phyloP scores from a whole-genome alignment of 2,113 vertebrate genomes.

The Sterrhoptilus dennistouni region DNA sequence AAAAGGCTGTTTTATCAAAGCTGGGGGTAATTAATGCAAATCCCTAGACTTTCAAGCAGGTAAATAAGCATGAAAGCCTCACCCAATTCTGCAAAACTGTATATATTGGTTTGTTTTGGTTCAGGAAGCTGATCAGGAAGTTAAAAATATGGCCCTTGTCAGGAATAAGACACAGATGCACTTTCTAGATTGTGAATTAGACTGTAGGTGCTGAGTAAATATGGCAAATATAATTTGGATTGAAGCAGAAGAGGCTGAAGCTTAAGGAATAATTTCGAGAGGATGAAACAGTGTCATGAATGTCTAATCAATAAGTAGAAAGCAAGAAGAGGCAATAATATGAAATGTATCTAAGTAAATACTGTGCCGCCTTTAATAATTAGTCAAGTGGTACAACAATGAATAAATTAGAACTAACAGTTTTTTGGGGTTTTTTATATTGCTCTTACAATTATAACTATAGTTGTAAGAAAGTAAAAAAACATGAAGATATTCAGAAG shows the following conservation, averaged over 20 bases:
- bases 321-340: not conserved
- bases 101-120: not conserved
- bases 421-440: no score
- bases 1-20: constrained; percentile 26
- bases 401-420: not conserved
- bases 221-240: not conserved
- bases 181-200: not conserved
- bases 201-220: not conserved
- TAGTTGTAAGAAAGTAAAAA: not conserved
- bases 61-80: constrained; percentile 43
- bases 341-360: not conserved
- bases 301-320: not conserved
- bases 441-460: not conserved
- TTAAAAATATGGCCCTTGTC: not conserved
- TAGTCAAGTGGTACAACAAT: not conserved
- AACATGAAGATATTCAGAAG: not conserved
- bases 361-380: not conserved
- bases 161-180: not conserved
- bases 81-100: not conserved
- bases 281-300: not conserved
- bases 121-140: not conserved
- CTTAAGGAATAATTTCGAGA: not conserved
- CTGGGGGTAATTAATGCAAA: constrained; percentile 48
- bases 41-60: constrained; percentile 32
- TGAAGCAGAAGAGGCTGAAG: not conserved